Evolutionary conservation across 1,140 invertebrate genomes (phyloP), one percentile per base, ranked within the genome.

Genomic region (Listronotus oregonensis): DNA sequence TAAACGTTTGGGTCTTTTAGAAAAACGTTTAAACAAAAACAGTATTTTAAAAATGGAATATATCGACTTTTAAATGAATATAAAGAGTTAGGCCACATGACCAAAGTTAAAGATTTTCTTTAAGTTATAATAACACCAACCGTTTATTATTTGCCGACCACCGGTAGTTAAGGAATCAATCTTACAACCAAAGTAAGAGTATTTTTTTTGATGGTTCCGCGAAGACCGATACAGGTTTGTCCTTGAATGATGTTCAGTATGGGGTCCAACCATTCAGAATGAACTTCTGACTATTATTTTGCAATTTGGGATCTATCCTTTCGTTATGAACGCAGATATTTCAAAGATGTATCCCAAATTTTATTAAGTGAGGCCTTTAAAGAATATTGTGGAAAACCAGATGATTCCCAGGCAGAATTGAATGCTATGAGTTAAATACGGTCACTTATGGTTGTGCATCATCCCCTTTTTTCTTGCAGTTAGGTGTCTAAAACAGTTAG

Each of bases 221-320:
- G 9, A 61, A 58, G 46, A 68, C 74, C 5, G 49, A 61, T 15
- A 64, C 62, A 14, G 74, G 75, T 39, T 44, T 71, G 7, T 79
- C 76, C 6, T 55, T 81, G 14, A 80, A 80, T 61, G 73, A 79
- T 39, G 67, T 73, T 9, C 69, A 78, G 11, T 63, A 73, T 18
- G 67, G 6, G 80, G 80, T 3, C 78, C 79, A 6, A 74, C 60
- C 5, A 62, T 81, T n/a, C 80, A 81, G 49, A 66, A 78, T 27
- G 78, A 81, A 17, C 56, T 82, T 17, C 70, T 78, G 50, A 60
- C 69, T n/a, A n/a, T n/a, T 10, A 73, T 80, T 43, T 32, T 82
- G 15, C 59, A 77, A 11, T 84, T 83, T 70, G 61, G 80, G 18
- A 68, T 64, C 8, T 71, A 77, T 50, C 46, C 54, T 37, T 14